Evolutionary conservation across 2,888 invertebrate genomes (phyloP).

Genomic region (Clanis bilineata): DNA sequence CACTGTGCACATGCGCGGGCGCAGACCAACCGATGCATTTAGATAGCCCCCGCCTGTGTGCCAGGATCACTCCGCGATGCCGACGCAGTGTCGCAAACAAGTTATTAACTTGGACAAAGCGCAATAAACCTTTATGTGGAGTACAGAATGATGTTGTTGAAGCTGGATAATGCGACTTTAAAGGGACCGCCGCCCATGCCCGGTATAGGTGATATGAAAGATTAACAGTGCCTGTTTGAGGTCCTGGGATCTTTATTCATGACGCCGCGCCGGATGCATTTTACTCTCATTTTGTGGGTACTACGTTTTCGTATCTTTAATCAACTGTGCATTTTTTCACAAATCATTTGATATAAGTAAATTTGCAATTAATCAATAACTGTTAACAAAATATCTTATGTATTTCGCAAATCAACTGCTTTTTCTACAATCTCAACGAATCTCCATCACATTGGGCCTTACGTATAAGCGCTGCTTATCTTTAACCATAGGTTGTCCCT

Average conservation of each 20-base stretch:
- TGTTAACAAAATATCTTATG: neutral
- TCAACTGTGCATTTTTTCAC: too few relatives aligned
- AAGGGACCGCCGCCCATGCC: slow-evolving; percentile 33
- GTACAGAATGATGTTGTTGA: slow-evolving; percentile 4
- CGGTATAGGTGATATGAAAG: slow-evolving; percentile 35
- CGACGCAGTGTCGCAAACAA: slow-evolving; percentile 10
- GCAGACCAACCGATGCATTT: slow-evolving; percentile 19
- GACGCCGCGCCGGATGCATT: neutral
- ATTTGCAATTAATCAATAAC: too few relatives aligned
- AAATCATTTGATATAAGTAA: too few relatives aligned
- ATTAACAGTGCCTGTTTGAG: slow-evolving; percentile 34
- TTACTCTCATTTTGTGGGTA: too few relatives aligned
- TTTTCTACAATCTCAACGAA: neutral
- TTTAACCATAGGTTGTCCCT: too few relatives aligned
- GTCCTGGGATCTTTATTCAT: neutral
- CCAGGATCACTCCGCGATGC: slow-evolving; percentile 11
- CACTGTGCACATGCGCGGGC: slow-evolving; percentile 13
- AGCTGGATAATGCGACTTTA: slow-evolving; percentile 7
- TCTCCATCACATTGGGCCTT: too few relatives aligned
- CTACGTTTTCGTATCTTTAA: neutral
- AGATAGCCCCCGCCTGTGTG: slow-evolving; percentile 17
- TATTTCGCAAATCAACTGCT: neutral
- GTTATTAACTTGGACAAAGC: slow-evolving; percentile 13
- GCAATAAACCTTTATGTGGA: slow-evolving; percentile 12
- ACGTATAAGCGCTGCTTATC: too few relatives aligned